phyloP scores from a whole-genome alignment of 2,797 vertebrate genomes.

The Hybognathus amarus region DNA sequence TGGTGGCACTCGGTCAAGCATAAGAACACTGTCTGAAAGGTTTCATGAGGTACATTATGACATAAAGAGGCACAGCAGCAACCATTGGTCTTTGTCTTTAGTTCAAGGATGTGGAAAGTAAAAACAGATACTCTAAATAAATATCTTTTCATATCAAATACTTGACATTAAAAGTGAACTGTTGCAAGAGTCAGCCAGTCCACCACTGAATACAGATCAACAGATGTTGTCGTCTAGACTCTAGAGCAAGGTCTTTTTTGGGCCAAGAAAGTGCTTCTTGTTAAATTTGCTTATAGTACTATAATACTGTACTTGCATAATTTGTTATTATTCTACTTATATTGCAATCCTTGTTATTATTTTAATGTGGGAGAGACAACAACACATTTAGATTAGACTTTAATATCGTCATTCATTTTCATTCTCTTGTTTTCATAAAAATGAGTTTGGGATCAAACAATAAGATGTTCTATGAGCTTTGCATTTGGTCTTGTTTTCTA shows the following conservation, averaged over 20 bases:
- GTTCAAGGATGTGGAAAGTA: background rate
- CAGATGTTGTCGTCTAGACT: slow-evolving; percentile 17
- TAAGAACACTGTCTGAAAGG: slow-evolving; percentile 13
- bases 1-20: slow-evolving; percentile 3
- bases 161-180: background rate
- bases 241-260: background rate
- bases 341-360: background rate
- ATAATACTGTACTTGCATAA: background rate
- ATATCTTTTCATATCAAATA: background rate
- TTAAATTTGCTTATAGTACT: background rate
- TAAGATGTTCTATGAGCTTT: background rate
- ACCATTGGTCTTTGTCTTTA: slow-evolving; percentile 4
- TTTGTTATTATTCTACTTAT: background rate
- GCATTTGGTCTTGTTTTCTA: background rate
- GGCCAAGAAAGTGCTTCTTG: background rate
- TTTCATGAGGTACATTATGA: slow-evolving; percentile 6
- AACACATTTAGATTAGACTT: background rate
- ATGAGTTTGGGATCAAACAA: background rate
- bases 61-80: slow-evolving; percentile 14
- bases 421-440: background rate
- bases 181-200: slow-evolving; percentile 5
- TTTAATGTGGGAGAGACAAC: background rate
- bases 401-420: background rate
- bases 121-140: background rate
- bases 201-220: background rate